A percentile compares a stretch with the other conserved stretches of the same genome.
Conservation (phyloP, 2,888 invertebrate species). For the Phyto melanocephala region DNA sequence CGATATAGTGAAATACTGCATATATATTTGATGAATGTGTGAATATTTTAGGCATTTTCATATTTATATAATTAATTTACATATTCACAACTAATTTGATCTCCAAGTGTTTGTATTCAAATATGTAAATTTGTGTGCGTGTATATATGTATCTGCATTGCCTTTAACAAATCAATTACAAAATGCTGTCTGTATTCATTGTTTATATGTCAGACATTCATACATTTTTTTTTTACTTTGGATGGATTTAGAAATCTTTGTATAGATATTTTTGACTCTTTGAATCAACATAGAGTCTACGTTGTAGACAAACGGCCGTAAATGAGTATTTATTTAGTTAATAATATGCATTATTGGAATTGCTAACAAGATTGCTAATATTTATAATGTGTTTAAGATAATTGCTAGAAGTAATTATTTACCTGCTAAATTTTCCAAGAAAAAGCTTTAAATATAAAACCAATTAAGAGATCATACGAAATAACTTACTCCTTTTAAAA, state of each 20-base stretch:
- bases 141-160: not conserved
- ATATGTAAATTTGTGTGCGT: not conserved
- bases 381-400: not conserved
- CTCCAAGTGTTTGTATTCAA: not conserved
- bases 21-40: conserved; percentile 24
- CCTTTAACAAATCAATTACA: conserved; percentile 41
- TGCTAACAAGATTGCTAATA: not conserved
- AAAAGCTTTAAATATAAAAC: too few relatives aligned
- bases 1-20: not conserved
- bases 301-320: not conserved
- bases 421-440: not conserved
- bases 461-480: too few relatives aligned
- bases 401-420: conserved; percentile 8
- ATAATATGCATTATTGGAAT: conserved; percentile 29
- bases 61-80: conserved; percentile 48
- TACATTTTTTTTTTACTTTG: not conserved
- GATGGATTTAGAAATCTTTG: not conserved
- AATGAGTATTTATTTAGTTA: conserved; percentile 24
- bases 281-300: not conserved
- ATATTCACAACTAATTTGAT: conserved; percentile 22
- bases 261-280: not conserved
- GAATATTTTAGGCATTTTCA: conserved; percentile 44
- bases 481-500: too few relatives aligned
- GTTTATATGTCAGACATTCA: not conserved
- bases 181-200: not conserved